Base-by-base conservation (phyloP, 1,140 invertebrate genomes). In the Ganaspis sp. region DNA sequence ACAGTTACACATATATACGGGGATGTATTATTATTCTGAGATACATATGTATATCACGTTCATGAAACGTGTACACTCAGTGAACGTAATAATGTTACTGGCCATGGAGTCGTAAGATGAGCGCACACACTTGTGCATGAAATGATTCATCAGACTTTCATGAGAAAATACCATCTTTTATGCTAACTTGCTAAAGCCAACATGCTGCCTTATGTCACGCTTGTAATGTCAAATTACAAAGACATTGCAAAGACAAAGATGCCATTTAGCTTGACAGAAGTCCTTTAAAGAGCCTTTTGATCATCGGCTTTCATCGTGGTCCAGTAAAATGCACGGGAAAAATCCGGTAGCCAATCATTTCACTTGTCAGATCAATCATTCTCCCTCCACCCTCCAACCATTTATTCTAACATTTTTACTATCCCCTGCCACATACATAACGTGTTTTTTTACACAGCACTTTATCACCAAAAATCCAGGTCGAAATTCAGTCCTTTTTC, bases 131-230 rank as follows among this genome's bases (percentile, higher is more conserved):
- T 54, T 54, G 49, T 19, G 17, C 49, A 21, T 54, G 49, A 9
- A 54, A 54, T 54, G 49, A 54, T 54, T 54, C 49, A 54, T 54
- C 49, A 19, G 49, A 54, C 49, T 54, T 54, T 54, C 49, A 54
- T 54, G 49, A 54, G 49, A 54, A 54, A 54, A 54, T 23, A 21
- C 49, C 49, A 54, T 54, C 49, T 54, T 40, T 54, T 54, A 54
- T 54, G 49, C 49, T 54, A 54, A 54, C 49, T 40, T 21, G 49
- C 49, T 54, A 54, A 54, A 54, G 49, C 9, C 19, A 54, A 54
- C 49, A 54, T 11, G 49, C 19, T 21, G 49, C 49, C 49, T 54
- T 54, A 54, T 54, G 49, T 21, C 49, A 54, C 49, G 49, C 49
- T 54, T 54, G 9, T 54, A 21, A 54, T 8, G 49, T 54, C 49